Conservation (phyloP, 2,797 vertebrate species). For the Fratercula arctica region DNA sequence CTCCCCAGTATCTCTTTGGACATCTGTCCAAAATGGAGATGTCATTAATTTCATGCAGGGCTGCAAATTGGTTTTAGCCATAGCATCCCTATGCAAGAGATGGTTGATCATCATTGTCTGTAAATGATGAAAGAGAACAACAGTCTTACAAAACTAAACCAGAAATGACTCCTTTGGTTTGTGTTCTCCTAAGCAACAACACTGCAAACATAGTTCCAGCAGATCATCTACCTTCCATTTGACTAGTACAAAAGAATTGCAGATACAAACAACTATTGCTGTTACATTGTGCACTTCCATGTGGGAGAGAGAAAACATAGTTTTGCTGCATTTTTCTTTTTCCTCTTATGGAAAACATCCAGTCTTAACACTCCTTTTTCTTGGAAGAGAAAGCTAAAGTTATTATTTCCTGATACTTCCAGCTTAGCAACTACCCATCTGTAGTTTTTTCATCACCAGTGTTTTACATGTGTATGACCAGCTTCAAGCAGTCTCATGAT, state of each 20-base stretch:
- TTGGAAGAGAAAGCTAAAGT: constrained; percentile 14
- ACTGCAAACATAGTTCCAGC: not conserved
- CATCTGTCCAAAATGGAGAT: constrained; percentile 15
- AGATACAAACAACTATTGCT: not conserved
- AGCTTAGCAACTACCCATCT: not conserved
- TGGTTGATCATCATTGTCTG: not conserved
- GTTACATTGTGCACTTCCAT: not conserved
- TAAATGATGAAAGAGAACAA: not conserved
- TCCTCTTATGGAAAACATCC: not conserved
- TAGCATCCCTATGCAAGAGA: not conserved
- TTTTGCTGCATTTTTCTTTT: not conserved
- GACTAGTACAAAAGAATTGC: not conserved
- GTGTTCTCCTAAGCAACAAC: not conserved
- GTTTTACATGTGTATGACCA: constrained; percentile 25
- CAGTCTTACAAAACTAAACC: not conserved
- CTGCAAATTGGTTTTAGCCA: constrained; percentile 29
- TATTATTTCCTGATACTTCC: constrained; percentile 44
- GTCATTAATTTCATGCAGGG: constrained; percentile 13
- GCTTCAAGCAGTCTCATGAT: not conserved
- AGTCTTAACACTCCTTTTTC: not conserved
- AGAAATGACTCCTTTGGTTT: not conserved
- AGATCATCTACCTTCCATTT: not conserved
- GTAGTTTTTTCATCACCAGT: constrained; percentile 38
- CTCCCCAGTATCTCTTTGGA: constrained; percentile 32
- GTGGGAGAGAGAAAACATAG: not conserved